These are phyloP conservation scores for Ennomos erosarius DNA, from an alignment of 2,888 invertebrate species.

Conservation along the genomic window DNA sequence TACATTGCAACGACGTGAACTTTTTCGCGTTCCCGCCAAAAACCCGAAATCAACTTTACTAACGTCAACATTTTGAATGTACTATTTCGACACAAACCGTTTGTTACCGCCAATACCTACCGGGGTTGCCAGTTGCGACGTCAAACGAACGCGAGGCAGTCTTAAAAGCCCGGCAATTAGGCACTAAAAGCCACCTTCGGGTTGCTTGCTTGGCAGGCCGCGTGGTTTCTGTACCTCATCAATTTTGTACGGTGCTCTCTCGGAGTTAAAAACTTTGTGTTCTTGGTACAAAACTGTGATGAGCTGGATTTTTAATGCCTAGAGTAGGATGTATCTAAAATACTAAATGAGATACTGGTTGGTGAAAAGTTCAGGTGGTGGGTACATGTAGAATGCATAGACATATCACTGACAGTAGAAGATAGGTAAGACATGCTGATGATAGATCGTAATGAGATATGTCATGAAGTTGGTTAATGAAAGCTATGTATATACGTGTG, in stretches of 20 bases:
- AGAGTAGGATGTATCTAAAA: neutral
- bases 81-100: conserved; percentile 41
- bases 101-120: conserved; percentile 55
- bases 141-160: conserved; percentile 80
- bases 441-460: no score
- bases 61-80: conserved; percentile 14
- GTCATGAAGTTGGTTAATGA: no score
- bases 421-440: no score
- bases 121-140: conserved; percentile 52
- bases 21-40: no score
- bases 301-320: conserved; percentile 34
- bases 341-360: no score
- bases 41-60: no score
- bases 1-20: no score
- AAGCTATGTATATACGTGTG: no score
- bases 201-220: conserved; percentile 66
- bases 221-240: conserved; percentile 79
- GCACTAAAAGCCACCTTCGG: conserved; percentile 84
- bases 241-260: conserved; percentile 81
- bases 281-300: conserved; percentile 41
- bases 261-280: conserved; percentile 66
- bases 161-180: conserved; percentile 86
- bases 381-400: no score
- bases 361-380: no score
- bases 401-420: no score